phyloP scores from a whole-genome alignment of 2,888 invertebrate species.

The Caenorhabditis zanzibari region DNA sequence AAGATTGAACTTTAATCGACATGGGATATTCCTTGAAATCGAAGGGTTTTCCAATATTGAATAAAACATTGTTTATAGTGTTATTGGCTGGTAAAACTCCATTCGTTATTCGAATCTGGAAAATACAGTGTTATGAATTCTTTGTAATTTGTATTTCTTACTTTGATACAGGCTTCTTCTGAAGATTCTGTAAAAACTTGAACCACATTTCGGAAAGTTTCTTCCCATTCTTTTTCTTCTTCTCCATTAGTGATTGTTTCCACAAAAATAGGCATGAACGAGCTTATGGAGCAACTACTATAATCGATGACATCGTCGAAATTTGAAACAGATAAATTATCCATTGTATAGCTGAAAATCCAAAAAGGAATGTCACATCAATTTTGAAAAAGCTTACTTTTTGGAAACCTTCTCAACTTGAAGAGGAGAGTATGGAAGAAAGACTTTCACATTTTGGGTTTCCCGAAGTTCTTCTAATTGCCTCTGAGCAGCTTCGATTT shows the following conservation, averaged over 20 bases:
- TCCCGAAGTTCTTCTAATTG: conserved; percentile 66
- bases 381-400: neutral
- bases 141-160: conserved; percentile 16
- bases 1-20: conserved; percentile 21
- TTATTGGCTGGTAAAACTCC: neutral
- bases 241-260: conserved; percentile 24
- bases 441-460: conserved; percentile 78
- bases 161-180: conserved; percentile 61
- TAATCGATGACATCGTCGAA: conserved; percentile 57
- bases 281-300: conserved; percentile 70
- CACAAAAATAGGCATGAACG: conserved; percentile 68
- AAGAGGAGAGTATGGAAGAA: conserved; percentile 70
- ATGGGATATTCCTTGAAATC: neutral
- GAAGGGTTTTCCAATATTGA: conserved; percentile 39
- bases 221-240: conserved; percentile 42
- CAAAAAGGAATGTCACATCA: neutral
- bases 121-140: neutral
- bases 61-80: conserved; percentile 7
- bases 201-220: conserved; percentile 11
- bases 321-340: neutral
- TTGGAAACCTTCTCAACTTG: neutral
- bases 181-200: conserved; percentile 40
- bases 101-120: conserved; percentile 28
- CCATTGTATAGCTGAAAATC: neutral
- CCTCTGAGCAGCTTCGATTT: conserved; percentile 74